Conservation (phyloP, 1,140 invertebrate genomes). For the Sminthurinus signatus region DNA sequence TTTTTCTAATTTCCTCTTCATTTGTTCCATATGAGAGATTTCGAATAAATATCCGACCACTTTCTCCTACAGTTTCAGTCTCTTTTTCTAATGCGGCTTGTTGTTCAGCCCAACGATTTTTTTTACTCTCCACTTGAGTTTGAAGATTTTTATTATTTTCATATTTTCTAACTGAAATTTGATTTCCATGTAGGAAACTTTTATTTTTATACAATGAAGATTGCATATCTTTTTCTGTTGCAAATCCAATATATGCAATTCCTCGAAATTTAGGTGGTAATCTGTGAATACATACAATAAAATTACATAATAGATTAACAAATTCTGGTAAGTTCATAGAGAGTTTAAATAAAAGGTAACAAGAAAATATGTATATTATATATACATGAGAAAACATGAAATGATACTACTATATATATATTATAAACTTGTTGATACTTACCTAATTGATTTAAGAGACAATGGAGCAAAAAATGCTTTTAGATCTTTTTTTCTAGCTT, state of each 20-base stretch:
- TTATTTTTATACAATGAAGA: constrained; percentile 78
- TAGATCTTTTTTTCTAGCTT: constrained; percentile 68
- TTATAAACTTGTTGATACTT: background rate
- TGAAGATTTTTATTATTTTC: constrained; percentile 42
- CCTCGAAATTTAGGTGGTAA: constrained; percentile 68
- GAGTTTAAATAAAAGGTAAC: background rate
- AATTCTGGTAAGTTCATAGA: background rate
- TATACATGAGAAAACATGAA: background rate
- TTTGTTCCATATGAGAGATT: constrained; percentile 85
- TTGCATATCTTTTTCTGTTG: constrained; percentile 69
- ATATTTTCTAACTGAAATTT: constrained; percentile 46
- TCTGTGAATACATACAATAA: too few relatives aligned
- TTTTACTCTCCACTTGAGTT: constrained; percentile 45
- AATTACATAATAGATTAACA: background rate
- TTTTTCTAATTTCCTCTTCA: constrained; percentile 74
- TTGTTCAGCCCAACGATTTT: constrained; percentile 58
- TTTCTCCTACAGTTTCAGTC: constrained; percentile 72
- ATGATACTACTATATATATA: background rate
- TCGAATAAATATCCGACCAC: constrained; percentile 88
- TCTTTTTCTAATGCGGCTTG: constrained; percentile 62
- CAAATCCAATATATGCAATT: constrained; percentile 87
- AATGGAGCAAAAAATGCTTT: constrained; percentile 78
- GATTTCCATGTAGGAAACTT: constrained; percentile 54
- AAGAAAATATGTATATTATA: background rate
- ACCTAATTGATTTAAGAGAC: constrained; percentile 63